Evolutionary conservation across 2,888 invertebrate genomes (phyloP).

Genomic region (Ormyrus labotus): DNA sequence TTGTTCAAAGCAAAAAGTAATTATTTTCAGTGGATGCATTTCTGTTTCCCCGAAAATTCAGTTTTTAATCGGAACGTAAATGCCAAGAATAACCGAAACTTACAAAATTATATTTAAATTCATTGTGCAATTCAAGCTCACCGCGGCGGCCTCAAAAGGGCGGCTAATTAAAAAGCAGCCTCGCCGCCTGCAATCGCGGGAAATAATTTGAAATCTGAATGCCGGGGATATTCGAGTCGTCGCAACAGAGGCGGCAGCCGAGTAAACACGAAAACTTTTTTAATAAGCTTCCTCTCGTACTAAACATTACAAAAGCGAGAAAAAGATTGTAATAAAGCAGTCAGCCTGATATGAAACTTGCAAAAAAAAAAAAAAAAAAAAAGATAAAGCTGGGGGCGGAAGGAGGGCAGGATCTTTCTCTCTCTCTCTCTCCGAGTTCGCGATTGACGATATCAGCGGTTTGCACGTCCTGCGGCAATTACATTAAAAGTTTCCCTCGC

Average conservation of each 20-base stretch:
- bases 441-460: constrained; percentile 67
- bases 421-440: constrained; percentile 53
- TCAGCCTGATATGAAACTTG: not conserved
- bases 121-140: no score
- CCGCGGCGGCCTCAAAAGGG: no score
- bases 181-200: not conserved
- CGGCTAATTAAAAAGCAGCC: constrained; percentile 8
- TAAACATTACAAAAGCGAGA: constrained; percentile 22
- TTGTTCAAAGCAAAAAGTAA: no score
- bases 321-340: constrained; percentile 28
- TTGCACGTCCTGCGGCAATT: constrained; percentile 68
- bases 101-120: no score
- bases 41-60: no score
- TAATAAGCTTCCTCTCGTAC: constrained; percentile 19
- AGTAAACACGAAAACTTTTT: constrained; percentile 31
- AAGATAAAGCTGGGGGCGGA: not conserved
- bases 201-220: constrained; percentile 13
- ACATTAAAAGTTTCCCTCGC: constrained; percentile 67
- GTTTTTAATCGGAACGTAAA: no score
- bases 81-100: no score
- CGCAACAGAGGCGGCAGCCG: not conserved
- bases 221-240: not conserved
- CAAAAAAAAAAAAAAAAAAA: not conserved
- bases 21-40: no score
- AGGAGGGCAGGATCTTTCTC: constrained; percentile 50